phyloP scores from a whole-genome alignment of 2,888 invertebrate species.

The Brachypterus glaber region DNA sequence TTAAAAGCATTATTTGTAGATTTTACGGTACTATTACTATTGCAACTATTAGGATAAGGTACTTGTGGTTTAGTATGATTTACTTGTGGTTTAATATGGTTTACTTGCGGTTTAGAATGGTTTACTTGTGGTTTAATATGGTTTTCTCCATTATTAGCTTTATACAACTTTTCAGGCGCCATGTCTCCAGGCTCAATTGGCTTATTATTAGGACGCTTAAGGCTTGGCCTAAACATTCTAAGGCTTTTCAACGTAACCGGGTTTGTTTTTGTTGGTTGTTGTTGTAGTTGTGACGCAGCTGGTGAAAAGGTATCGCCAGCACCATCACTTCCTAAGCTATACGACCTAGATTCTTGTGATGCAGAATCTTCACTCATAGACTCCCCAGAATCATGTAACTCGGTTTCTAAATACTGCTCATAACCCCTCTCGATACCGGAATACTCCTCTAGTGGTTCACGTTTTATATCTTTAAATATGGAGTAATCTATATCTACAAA shows the following conservation, averaged over 20 bases:
- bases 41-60: too few species aligned
- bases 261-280: conserved; percentile 36
- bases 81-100: too few species aligned
- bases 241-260: conserved; percentile 46
- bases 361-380: conserved; percentile 41
- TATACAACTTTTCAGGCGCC: conserved; percentile 15
- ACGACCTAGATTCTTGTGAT: conserved; percentile 42
- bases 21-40: too few species aligned
- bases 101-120: not conserved
- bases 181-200: conserved; percentile 16
- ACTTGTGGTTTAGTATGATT: too few species aligned
- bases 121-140: too few species aligned
- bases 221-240: conserved; percentile 43
- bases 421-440: conserved; percentile 34
- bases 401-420: conserved; percentile 31
- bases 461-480: conserved; percentile 46
- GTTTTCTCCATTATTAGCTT: too few species aligned
- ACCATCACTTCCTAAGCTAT: conserved; percentile 42
- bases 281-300: conserved; percentile 19
- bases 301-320: conserved; percentile 29
- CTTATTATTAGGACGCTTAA: conserved; percentile 31
- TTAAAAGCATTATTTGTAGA: too few species aligned
- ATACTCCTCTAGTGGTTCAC: conserved; percentile 44
- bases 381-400: conserved; percentile 27
- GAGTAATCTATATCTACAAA: conserved; percentile 64